A percentile compares a stretch with the other conserved stretches of the same genome.
Conservation (phyloP, 1,140 invertebrate species). For the Philaenus spumarius region DNA sequence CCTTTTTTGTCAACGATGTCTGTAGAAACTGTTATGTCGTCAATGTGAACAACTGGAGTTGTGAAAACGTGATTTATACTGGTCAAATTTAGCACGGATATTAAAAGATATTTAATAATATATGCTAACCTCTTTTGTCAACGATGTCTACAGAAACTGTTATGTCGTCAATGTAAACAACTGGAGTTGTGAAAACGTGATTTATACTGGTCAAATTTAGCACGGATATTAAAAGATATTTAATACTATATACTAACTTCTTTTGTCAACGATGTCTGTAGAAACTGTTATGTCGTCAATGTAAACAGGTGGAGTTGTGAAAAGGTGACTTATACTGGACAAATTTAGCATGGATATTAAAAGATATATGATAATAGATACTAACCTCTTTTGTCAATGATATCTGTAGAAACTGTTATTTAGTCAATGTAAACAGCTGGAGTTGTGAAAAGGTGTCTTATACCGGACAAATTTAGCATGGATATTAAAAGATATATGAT, state of each 20-base stretch:
- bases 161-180: conserved; percentile 76
- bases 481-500: too few relatives aligned
- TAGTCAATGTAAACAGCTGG: conserved; percentile 78
- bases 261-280: conserved; percentile 55
- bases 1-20: conserved; percentile 51
- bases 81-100: too few relatives aligned
- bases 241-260: conserved; percentile 39
- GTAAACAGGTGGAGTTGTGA: conserved; percentile 76
- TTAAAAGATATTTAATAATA: too few relatives aligned
- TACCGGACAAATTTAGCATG: too few relatives aligned
- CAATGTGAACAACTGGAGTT: conserved; percentile 74
- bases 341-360: too few relatives aligned
- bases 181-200: conserved; percentile 84
- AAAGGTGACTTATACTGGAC: too few relatives aligned
- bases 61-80: conserved; percentile 84
- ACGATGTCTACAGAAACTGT: conserved; percentile 62
- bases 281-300: conserved; percentile 79
- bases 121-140: conserved; percentile 47
- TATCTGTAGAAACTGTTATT: conserved; percentile 66
- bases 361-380: too few relatives aligned
- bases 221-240: too few relatives aligned
- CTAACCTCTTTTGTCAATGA: conserved; percentile 50
- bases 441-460: conserved; percentile 84
- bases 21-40: conserved; percentile 77
- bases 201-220: too few relatives aligned